A percentile compares a stretch with the other conserved stretches of the same genome.
Evolutionary conservation across 1,140 invertebrate species (phyloP).

Genomic region (Monochamus saltuarius): DNA sequence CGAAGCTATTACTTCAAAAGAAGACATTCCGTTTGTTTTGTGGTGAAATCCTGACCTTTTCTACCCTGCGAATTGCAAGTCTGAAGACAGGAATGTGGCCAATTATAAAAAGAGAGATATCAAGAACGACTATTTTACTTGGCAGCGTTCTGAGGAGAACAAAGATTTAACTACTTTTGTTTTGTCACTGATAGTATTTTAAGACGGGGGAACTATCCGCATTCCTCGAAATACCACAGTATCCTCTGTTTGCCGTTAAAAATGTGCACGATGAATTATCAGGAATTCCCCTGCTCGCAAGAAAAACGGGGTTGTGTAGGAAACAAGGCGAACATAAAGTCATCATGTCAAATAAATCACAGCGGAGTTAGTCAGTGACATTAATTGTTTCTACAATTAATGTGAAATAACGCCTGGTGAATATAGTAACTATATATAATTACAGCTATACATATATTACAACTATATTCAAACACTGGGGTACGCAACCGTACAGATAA

Average conservation of each 20-base stretch:
- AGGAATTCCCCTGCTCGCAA: not conserved
- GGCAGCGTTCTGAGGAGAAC: not conserved
- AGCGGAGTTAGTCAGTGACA: too few relatives aligned
- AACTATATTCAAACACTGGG: too few relatives aligned
- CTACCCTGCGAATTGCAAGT: conserved; percentile 16
- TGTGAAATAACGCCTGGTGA: too few relatives aligned
- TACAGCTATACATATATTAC: too few relatives aligned
- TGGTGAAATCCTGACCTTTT: conserved; percentile 9
- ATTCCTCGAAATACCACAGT: conserved; percentile 1
- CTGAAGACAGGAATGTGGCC: conserved; percentile 18
- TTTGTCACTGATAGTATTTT: conserved; percentile 17
- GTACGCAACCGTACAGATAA: too few relatives aligned
- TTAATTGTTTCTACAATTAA: too few relatives aligned
- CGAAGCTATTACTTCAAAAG: conserved; percentile 12
- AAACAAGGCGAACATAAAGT: too few relatives aligned
- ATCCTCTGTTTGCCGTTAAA: conserved; percentile 13
- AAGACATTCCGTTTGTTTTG: conserved; percentile 17
- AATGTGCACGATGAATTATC: conserved; percentile 15
- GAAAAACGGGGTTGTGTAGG: too few relatives aligned
- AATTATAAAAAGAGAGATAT: conserved; percentile 21
- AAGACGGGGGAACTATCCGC: not conserved
- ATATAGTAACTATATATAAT: too few relatives aligned
- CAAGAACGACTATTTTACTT: conserved; percentile 10
- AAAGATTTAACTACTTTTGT: conserved; percentile 14
- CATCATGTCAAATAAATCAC: too few relatives aligned